Evolutionary conservation across 2,888 invertebrate species (phyloP).

Genomic region (Mechanitis mazaeus): DNA sequence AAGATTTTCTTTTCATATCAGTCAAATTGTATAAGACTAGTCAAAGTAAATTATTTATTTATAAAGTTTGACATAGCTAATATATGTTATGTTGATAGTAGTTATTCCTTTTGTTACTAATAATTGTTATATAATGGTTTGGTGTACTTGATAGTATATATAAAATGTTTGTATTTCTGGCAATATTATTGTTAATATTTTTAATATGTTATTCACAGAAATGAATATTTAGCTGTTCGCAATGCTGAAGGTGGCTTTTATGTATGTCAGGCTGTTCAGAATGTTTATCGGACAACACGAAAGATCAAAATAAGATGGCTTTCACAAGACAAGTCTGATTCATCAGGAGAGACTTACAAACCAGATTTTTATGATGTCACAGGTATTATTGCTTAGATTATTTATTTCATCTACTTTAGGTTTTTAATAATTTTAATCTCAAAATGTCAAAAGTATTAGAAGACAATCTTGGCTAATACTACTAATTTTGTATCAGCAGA

Average conservation of each 20-base stretch:
- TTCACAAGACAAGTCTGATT: conserved; percentile 82
- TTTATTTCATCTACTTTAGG: background rate
- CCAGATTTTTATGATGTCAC: conserved; percentile 94
- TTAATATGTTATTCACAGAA: conserved; percentile 57
- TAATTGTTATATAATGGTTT: too few species aligned
- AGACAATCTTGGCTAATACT: too few species aligned
- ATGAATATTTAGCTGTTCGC: conserved; percentile 93
- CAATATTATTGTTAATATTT: too few species aligned
- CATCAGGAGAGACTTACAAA: conserved; percentile 84
- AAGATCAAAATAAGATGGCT: conserved; percentile 94
- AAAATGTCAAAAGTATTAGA: background rate
- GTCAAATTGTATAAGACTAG: background rate
- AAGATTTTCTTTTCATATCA: conserved; percentile 42
- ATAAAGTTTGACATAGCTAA: too few species aligned
- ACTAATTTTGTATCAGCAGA: too few species aligned
- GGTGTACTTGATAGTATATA: too few species aligned
- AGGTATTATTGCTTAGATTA: conserved; percentile 63
- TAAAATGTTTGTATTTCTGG: too few species aligned
- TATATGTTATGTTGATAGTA: too few species aligned
- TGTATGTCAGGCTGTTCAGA: conserved; percentile 93
- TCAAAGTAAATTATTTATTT: too few species aligned
- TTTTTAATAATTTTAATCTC: background rate
- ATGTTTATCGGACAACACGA: conserved; percentile 89
- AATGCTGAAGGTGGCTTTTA: conserved; percentile 93
- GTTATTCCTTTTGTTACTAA: too few species aligned